These are phyloP conservation scores for Parnassius mnemosyne DNA, from an alignment of 2,888 invertebrate species.

Conservation along the genomic window DNA sequence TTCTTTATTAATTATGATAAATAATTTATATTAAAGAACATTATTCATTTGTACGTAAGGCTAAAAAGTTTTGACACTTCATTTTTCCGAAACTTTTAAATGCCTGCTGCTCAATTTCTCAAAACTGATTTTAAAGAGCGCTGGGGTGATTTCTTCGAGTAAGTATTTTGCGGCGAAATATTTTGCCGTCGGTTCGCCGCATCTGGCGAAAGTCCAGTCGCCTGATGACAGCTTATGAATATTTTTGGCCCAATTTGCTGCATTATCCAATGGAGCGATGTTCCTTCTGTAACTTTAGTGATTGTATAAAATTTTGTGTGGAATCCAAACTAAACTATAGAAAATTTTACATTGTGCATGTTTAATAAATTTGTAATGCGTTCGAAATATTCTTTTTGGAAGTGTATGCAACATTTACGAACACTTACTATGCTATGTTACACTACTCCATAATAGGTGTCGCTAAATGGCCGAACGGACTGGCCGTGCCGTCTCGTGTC, in stretches of 20 bases:
- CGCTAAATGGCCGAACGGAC: constrained; percentile 43
- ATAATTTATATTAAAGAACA: too few species aligned
- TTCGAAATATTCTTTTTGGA: too few species aligned
- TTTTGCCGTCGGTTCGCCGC: constrained; percentile 74
- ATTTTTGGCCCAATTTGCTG: constrained; percentile 74
- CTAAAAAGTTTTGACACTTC: constrained; percentile 32
- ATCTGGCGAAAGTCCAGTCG: constrained; percentile 78
- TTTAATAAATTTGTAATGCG: too few species aligned
- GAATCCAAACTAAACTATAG: neutral
- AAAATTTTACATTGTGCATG: too few species aligned
- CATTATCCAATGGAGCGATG: constrained; percentile 60
- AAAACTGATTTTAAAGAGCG: constrained; percentile 71
- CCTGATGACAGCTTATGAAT: constrained; percentile 80
- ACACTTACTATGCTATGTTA: constrained; percentile 34
- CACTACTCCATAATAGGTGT: constrained; percentile 71
- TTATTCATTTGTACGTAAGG: neutral
- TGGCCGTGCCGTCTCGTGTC: constrained; percentile 37
- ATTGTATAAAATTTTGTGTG: constrained; percentile 45
- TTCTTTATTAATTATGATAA: too few species aligned
- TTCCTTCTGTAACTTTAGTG: constrained; percentile 63
- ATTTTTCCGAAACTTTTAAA: constrained; percentile 46
- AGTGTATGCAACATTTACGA: too few species aligned
- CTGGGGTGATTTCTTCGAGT: constrained; percentile 69
- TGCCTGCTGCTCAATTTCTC: constrained; percentile 63
- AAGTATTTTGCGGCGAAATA: constrained; percentile 76